Evolutionary conservation across 2,888 invertebrate species (phyloP), one percentile per base, ranked within the genome.

Genomic region (Liopterus haemorrhoidalis): DNA sequence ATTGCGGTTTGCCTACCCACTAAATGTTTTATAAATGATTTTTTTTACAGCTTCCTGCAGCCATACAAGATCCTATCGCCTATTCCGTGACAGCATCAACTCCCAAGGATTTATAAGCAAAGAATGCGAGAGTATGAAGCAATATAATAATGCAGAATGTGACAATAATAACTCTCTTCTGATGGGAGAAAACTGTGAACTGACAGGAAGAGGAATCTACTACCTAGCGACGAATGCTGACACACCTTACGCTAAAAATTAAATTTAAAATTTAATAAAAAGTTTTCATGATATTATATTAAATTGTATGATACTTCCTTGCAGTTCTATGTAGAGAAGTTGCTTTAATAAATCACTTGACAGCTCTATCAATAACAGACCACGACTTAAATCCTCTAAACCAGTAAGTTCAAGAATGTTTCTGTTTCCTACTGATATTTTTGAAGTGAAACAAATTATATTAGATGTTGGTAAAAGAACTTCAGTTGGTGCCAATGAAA

Each of bases 31-130:
- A 5, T 32, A 5, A 18, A 12, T 35, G n/a, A n/a, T n/a, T n/a
- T n/a, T 43, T 21, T 12, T 45, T 45, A 32, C 19, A 45, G 44
- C 8, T 15, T 24, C 32, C 5, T 45, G 44, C 14, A 49, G 45
- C 57, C 83, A 83, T 59, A 74, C 73, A 1, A 71, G 81, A 35
- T 69, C 82, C 0, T 69, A 72, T 52, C 61, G 69, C 47, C 80
- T 70, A 54, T 81, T 76, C 59, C 69, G 67, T 1, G 82, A 82
- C 59, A 82, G 82, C 1, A 76, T 83, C 35, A 64, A 68, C 27
- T 65, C 71, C 2, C 58, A 56, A 15, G 72, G 71, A 2, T 82
- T 82, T 57, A 59, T 67, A 4, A 70, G 77, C 0, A 66, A 71
- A 31, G 70, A 70, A 2, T 82, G 82, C 56, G 63, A 67, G 3